These are phyloP conservation scores for Oncorhynchus nerka DNA, from an alignment of 2,113 vertebrate genomes.

Conservation along the genomic window DNA sequence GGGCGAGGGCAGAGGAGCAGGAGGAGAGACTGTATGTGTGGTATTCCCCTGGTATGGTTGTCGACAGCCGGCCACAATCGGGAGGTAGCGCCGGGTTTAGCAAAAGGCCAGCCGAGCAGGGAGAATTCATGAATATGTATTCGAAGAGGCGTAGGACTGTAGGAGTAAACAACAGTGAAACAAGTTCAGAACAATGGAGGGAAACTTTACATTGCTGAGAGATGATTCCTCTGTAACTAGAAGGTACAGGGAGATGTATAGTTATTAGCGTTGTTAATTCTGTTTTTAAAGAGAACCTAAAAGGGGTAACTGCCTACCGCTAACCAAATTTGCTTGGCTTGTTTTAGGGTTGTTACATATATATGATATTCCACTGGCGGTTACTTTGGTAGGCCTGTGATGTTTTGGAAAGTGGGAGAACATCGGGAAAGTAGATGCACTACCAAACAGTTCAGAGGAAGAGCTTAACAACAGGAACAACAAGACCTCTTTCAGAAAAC, in stretches of 20 bases:
- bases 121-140: conserved; percentile 6
- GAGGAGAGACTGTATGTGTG: background rate
- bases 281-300: background rate
- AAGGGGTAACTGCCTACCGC: background rate
- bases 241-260: background rate
- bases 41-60: conserved; percentile 28
- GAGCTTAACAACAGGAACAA: background rate
- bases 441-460: background rate
- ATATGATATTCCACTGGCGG: background rate
- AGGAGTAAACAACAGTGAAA: background rate
- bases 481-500: too few relatives aligned
- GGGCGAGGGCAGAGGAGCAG: conserved; percentile 5
- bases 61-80: conserved; percentile 22
- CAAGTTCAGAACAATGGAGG: background rate
- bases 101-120: conserved; percentile 2
- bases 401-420: background rate
- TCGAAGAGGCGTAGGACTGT: background rate
- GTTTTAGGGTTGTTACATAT: background rate
- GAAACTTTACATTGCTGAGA: background rate
- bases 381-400: background rate
- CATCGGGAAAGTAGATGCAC: background rate
- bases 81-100: conserved; percentile 18
- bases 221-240: background rate
- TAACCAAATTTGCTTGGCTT: background rate
- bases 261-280: background rate